Evolutionary conservation across 2,113 vertebrate genomes (phyloP), one percentile per base, ranked within the genome.

Genomic region (Rhagologus leucostigma): DNA sequence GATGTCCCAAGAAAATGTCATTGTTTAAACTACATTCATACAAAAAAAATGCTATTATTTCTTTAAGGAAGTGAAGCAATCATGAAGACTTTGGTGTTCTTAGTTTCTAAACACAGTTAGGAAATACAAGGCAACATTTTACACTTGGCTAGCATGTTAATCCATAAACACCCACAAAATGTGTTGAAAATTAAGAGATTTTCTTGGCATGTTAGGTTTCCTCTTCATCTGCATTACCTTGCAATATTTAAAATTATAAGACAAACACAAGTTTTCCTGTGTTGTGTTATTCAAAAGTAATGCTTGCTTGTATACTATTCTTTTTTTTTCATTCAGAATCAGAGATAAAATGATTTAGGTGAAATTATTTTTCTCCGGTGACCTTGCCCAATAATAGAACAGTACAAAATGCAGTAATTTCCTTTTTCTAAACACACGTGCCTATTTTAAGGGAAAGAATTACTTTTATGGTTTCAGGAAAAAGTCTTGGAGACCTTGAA

Each of bases 1-100:
- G 98, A 99, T 99, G 98, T 98, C 98, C 97, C 94, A 94, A 98
- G 97, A 98, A 98, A 98, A 98, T 98, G 96, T 98, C 97, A 98
- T 98, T 98, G 98, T 98, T 98, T 98, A 98, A 98, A 97, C 95
- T 93, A 95, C 95, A 98, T 97, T 96, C 96, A 96, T 96, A 94
- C 87, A 9, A 63, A 95, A 93, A 96, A 92, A 92, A 68, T 86
- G 96, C 97, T 97, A 98, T 98, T 98, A 98, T 98, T 98, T 98
- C 96, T 98, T 97, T 87, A 96, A 98, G 98, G 98, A 98, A 98
- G 97, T 98, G 97, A 98, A 98, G 97, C 98, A 97, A 97, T 98
- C 94, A 52, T 87, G 90, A 97, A 97, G 90, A 95, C 95, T 97
- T 97, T 46, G 91, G 93, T 90, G 93, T 97, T 98, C 90, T 97